A percentile compares a stretch with the other conserved stretches of the same genome.
Conservation (phyloP, 2,797 vertebrate species). For the Staurois parvus region DNA sequence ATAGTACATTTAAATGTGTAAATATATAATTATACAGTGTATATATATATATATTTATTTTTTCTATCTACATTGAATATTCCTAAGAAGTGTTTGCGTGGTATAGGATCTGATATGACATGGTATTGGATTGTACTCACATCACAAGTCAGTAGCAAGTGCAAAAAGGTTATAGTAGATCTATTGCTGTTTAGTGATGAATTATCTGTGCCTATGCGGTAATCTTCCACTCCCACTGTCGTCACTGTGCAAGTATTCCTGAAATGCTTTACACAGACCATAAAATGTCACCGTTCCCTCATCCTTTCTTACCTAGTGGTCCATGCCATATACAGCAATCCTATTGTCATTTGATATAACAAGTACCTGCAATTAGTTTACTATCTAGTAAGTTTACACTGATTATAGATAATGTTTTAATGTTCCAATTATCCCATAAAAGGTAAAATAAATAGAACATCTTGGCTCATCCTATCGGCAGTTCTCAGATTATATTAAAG, state of each 20-base stretch:
- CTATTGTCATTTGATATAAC: not conserved
- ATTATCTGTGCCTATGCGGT: not conserved
- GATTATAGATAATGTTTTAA: not conserved
- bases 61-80: no score
- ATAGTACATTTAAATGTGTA: no score
- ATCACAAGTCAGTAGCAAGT: not conserved
- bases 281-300: not conserved
- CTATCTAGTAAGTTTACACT: not conserved
- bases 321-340: not conserved
- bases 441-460: not conserved
- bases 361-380: not conserved
- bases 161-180: not conserved
- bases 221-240: not conserved
- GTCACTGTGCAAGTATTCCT: slow-evolving; percentile 26
- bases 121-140: not conserved
- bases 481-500: not conserved
- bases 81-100: not conserved
- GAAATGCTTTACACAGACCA: not conserved
- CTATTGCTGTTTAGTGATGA: slow-evolving; percentile 16
- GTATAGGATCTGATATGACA: not conserved
- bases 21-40: no score
- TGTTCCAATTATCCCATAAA: not conserved
- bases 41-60: no score
- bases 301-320: not conserved
- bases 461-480: not conserved